Percentiles rank a stretch among this genome's conserved stretches.
Evolutionary conservation across 2,888 invertebrate species (phyloP).

Genomic region (Dryobota labecula): DNA sequence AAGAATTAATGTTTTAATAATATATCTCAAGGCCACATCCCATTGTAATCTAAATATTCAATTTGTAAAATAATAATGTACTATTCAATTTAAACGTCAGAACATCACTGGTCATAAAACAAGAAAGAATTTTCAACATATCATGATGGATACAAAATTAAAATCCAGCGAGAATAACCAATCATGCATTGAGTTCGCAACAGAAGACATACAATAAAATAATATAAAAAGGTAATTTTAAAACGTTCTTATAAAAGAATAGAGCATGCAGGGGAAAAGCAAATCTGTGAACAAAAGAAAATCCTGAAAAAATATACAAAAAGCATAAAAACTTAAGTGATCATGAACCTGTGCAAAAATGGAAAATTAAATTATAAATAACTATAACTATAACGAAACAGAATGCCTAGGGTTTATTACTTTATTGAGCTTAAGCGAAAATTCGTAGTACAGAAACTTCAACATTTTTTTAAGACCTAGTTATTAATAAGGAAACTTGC

Average conservation of each 20-base stretch:
- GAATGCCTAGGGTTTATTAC: neutral
- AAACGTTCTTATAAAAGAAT: constrained; percentile 10
- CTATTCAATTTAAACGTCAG: neutral
- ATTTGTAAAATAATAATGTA: no score
- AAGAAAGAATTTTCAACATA: neutral
- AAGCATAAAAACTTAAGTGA: constrained; percentile 37
- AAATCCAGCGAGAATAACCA: neutral
- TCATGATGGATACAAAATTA: neutral
- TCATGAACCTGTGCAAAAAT: constrained; percentile 38
- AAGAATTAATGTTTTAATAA: neutral
- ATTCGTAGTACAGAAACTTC: neutral
- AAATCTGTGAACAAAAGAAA: constrained; percentile 54
- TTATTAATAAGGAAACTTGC: neutral
- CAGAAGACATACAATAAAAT: neutral
- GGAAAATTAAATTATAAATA: constrained; percentile 32
- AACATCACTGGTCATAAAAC: neutral
- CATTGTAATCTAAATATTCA: neutral
- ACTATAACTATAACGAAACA: constrained; percentile 5
- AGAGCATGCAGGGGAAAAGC: constrained; percentile 42
- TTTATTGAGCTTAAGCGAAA: neutral
- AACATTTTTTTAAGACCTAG: neutral
- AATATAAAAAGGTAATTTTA: neutral
- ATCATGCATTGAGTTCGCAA: neutral
- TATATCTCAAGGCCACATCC: neutral
- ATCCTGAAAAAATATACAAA: constrained; percentile 39